A percentile compares a stretch with the other conserved stretches of the same genome.
These are phyloP conservation scores for Petromus typicus DNA, from an alignment of 2,113 vertebrate genomes.

Conservation along the genomic window DNA sequence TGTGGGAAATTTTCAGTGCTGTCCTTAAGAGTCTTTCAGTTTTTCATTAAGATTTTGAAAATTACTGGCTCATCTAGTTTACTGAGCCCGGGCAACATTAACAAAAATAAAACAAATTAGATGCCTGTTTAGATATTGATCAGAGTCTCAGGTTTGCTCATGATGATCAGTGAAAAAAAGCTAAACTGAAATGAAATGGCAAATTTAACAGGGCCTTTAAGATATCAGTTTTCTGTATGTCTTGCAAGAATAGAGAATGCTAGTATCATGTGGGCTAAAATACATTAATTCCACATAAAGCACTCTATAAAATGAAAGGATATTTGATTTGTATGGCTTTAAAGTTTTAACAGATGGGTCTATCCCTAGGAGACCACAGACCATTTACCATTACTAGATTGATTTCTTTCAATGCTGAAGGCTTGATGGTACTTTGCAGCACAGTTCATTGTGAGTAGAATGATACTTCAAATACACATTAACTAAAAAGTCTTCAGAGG, in stretches of 20 bases:
- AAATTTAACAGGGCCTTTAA: constrained; percentile 28
- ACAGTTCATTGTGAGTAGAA: constrained; percentile 80
- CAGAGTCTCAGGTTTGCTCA: neutral
- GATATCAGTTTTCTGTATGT: constrained; percentile 24
- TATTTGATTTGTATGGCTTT: constrained; percentile 83
- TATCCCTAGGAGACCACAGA: constrained; percentile 80
- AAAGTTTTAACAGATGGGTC: constrained; percentile 84
- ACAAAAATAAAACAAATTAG: constrained; percentile 5
- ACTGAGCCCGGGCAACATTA: neutral
- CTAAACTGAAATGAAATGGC: constrained; percentile 29
- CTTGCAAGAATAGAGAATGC: constrained; percentile 68
- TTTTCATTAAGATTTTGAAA: neutral
- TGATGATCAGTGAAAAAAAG: neutral
- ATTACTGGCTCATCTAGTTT: neutral
- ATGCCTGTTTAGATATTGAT: neutral
- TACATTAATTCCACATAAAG: constrained; percentile 73
- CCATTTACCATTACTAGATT: constrained; percentile 78
- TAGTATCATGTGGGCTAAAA: constrained; percentile 60
- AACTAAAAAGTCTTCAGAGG: constrained; percentile 82
- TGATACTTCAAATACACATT: constrained; percentile 81
- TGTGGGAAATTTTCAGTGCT: neutral
- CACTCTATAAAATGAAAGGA: constrained; percentile 73
- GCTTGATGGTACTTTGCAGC: constrained; percentile 80
- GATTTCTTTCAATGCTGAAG: constrained; percentile 82
- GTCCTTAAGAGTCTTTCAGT: neutral